Percentiles rank a stretch among this genome's conserved stretches.
These are phyloP conservation scores for Rhabdomys pumilio DNA, from an alignment of 2,797 vertebrate species.

Conservation along the genomic window DNA sequence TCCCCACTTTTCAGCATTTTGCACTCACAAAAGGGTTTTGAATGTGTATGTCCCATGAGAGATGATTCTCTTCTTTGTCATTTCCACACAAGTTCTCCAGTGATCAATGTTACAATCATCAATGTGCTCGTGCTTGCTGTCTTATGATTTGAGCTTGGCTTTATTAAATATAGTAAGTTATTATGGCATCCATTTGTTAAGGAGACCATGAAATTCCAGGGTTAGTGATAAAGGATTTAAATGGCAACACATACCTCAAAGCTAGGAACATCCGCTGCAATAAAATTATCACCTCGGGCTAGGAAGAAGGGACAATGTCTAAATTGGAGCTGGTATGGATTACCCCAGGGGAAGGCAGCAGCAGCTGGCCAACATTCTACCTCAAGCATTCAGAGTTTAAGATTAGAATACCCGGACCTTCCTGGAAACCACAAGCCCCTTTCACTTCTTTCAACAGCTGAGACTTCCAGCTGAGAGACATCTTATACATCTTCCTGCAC, in stretches of 20 bases:
- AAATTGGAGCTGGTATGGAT: conserved; percentile 85
- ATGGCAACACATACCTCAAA: conserved; percentile 85
- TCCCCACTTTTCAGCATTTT: not conserved
- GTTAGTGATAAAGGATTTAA: conserved; percentile 80
- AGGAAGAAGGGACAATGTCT: conserved; percentile 87
- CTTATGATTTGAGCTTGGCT: conserved; percentile 65
- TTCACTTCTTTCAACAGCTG: conserved; percentile 88
- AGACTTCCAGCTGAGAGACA: conserved; percentile 86
- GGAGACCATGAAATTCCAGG: conserved; percentile 72
- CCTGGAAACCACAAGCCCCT: conserved; percentile 87
- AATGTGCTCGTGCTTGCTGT: conserved; percentile 22
- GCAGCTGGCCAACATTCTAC: conserved; percentile 87
- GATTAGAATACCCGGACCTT: conserved; percentile 91
- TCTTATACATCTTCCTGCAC: conserved; percentile 73
- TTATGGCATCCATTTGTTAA: conserved; percentile 61
- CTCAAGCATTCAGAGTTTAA: conserved; percentile 88
- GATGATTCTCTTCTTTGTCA: not conserved
- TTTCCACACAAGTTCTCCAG: not conserved
- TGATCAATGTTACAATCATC: not conserved
- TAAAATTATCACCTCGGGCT: conserved; percentile 91
- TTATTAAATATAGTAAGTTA: conserved; percentile 80
- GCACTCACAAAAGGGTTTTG: not conserved
- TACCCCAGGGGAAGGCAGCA: conserved; percentile 86
- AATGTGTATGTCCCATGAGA: not conserved
- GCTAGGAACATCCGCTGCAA: conserved; percentile 86